Evolutionary conservation across 2,888 invertebrate species (phyloP).

Genomic region (Apamea anceps): DNA sequence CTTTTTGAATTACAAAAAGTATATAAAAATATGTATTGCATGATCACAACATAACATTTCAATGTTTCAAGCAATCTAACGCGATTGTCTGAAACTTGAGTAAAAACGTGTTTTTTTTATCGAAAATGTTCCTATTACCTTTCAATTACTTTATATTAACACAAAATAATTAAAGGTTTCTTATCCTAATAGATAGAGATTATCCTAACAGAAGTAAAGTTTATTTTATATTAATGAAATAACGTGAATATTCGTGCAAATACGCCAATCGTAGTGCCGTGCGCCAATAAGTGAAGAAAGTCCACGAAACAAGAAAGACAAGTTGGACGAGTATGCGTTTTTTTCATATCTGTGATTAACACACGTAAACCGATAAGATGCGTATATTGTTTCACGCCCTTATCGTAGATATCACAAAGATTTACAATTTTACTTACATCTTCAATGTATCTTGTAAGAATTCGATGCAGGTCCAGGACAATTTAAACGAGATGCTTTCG

Average conservation of each 20-base stretch:
- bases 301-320: not conserved
- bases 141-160: not conserved
- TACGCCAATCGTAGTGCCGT: not conserved
- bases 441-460: constrained; percentile 24
- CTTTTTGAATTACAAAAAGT: not conserved
- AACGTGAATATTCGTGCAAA: not conserved
- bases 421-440: constrained; percentile 28
- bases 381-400: not conserved
- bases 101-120: not conserved
- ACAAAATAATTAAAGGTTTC: not conserved
- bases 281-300: not conserved
- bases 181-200: too few species aligned
- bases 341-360: not conserved
- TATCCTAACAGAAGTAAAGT: not conserved
- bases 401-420: not conserved
- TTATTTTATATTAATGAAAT: not conserved
- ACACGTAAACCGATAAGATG: not conserved
- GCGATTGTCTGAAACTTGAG: not conserved
- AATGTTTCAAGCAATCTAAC: not conserved
- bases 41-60: not conserved
- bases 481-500: not conserved
- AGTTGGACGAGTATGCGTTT: too few species aligned
- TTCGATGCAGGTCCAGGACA: constrained; percentile 2
- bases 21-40: not conserved
- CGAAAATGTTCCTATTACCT: not conserved